phyloP scores from a whole-genome alignment of 2,888 invertebrate genomes.

The Andricus curvator region DNA sequence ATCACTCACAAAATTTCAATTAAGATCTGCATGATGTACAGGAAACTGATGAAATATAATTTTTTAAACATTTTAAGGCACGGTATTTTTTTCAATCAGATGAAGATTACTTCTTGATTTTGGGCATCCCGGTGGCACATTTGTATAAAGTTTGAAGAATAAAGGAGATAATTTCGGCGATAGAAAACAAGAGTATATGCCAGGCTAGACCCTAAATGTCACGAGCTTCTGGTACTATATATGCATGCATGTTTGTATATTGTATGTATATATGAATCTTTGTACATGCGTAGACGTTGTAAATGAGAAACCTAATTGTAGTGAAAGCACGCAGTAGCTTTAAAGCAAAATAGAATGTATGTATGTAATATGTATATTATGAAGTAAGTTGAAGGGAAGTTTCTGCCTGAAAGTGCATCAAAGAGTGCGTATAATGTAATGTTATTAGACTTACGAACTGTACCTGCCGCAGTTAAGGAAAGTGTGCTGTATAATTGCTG shows the following conservation, averaged over 20 bases:
- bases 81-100: neutral
- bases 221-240: neutral
- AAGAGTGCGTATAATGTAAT: conserved; percentile 19
- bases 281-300: neutral
- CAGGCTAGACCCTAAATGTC: neutral
- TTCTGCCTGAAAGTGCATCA: conserved; percentile 12
- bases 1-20: no score
- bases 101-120: neutral
- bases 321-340: neutral
- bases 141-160: neutral
- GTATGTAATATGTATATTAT: conserved; percentile 20
- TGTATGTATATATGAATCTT: neutral
- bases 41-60: no score
- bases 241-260: neutral
- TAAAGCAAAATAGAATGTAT: conserved; percentile 1
- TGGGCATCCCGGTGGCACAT: neutral
- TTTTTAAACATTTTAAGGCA: no score
- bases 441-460: conserved; percentile 34
- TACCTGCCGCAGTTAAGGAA: conserved; percentile 36
- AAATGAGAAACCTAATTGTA: neutral
- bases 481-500: conserved; percentile 35
- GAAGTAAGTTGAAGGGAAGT: conserved; percentile 17
- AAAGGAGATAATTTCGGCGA: neutral
- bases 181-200: neutral
- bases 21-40: no score